Percentiles rank a stretch among this genome's conserved stretches.
phyloP scores from a whole-genome alignment of 2,888 invertebrate genomes.

The Hypomecis atomaria region DNA sequence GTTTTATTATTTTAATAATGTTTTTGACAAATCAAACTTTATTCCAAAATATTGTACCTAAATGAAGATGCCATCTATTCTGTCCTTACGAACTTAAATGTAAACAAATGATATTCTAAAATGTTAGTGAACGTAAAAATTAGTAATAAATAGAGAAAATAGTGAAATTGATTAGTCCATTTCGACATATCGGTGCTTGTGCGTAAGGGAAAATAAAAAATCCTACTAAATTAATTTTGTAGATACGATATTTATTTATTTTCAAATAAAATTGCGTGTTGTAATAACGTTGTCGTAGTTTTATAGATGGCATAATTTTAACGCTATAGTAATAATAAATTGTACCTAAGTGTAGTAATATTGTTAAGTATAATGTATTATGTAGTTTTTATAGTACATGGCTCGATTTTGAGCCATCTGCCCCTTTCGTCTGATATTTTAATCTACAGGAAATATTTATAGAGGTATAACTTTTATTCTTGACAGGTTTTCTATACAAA shows the following conservation, averaged over 20 bases:
- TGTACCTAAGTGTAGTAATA: conserved; percentile 29
- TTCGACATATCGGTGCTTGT: conserved; percentile 83
- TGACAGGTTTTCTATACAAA: conserved; percentile 2
- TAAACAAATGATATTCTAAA: conserved; percentile 76
- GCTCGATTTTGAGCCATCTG: conserved; percentile 29
- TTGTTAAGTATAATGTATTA: conserved; percentile 20
- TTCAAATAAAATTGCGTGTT: conserved; percentile 54
- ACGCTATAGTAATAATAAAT: conserved; percentile 33
- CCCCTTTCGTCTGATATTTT: conserved; percentile 5
- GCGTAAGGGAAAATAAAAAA: conserved; percentile 61
- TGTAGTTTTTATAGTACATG: conserved; percentile 8
- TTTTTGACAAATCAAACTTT: conserved; percentile 31
- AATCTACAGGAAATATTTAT: neutral
- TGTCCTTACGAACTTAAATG: conserved; percentile 65
- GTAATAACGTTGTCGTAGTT: conserved; percentile 52
- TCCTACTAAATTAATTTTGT: conserved; percentile 68
- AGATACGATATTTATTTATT: conserved; percentile 51
- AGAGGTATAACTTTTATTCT: no score
- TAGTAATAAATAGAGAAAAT: conserved; percentile 53
- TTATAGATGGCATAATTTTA: conserved; percentile 43
- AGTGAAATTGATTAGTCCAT: conserved; percentile 65
- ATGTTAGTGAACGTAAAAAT: conserved; percentile 53
- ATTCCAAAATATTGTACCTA: conserved; percentile 45
- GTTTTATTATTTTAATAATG: conserved; percentile 38
- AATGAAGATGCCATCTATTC: conserved; percentile 67